phyloP scores from a whole-genome alignment of 2,113 vertebrate species.

The Toxostoma redivivum region DNA sequence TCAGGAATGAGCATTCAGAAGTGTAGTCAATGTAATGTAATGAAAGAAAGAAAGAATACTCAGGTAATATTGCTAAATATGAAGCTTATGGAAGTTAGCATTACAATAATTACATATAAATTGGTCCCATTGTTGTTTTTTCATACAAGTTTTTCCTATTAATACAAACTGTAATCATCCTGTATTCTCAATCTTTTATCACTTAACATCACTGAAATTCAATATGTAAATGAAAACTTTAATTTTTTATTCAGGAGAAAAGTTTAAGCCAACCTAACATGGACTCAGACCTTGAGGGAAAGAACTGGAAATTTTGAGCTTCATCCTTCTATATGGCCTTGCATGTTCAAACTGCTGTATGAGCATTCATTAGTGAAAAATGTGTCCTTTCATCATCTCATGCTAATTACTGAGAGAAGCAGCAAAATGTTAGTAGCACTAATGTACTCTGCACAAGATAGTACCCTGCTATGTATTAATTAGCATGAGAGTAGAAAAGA shows the following conservation, averaged over 20 bases:
- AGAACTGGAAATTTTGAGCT: neutral
- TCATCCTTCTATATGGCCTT: neutral
- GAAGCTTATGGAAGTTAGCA: neutral
- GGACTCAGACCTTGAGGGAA: neutral
- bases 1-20: neutral
- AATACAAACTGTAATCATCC: neutral
- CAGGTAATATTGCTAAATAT: neutral
- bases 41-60: neutral
- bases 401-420: neutral
- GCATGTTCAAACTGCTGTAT: neutral
- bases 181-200: neutral
- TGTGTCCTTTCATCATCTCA: constrained; percentile 9
- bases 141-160: neutral
- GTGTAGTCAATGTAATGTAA: neutral
- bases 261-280: neutral
- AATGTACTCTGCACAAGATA: neutral
- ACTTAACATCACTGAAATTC: neutral
- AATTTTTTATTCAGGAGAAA: neutral
- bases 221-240: neutral
- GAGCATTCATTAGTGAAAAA: constrained; percentile 30
- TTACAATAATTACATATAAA: neutral
- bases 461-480: neutral
- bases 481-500: neutral
- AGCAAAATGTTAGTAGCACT: neutral
- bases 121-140: neutral